Base-by-base conservation (phyloP, 1,140 invertebrate species). In the Chelonus insularis region DNA sequence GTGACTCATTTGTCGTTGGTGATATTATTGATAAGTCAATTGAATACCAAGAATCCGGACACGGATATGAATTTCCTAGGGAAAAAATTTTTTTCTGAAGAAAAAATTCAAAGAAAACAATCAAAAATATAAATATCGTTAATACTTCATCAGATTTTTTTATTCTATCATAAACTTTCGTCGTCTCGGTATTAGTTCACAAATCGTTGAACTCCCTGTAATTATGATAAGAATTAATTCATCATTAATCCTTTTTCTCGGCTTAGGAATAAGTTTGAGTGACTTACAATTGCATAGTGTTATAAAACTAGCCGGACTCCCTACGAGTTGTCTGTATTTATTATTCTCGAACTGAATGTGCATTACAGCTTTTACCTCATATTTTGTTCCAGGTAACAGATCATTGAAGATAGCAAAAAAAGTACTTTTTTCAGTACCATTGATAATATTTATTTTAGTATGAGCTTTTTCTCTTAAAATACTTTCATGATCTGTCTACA, bases 1-100 rank as follows among this genome's bases (percentile, higher is more conserved):
- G 1, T 12, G 43, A 36, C 23, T 32, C 12, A 0, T 1, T 4
- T 9, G 0, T 1, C 0, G 0, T 29, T 59, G 25, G 57, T 1
- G 1, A 25, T 0, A 29, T 57, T 9, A 16, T 16, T 18, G 0
- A 57, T 1, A 41, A 16, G 1, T 1, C 60, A 6, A 51, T 1
- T 8, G 36, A 4, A 43, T 71, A 71, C 66, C 61, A 68, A 2
- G n/a, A 4, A 6, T 8, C 9, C 0, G 68, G 64, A 25, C 69
- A 71, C 1, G 60, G 1, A 45, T 65, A 55, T n/a, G n/a, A 6
- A 18, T 4, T 52, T 32, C 37, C 57, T 60, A 9, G n/a, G n/a
- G n/a, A n/a, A n/a, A n/a, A n/a, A n/a, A n/a, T n/a, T n/a, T n/a
- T n/a, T 14, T 0, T 21, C 41, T 39, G 23, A 1, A 51, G 20